Evolutionary conservation across 2,797 vertebrate species (phyloP), one percentile per base, ranked within the genome.

Genomic region (Semaprochilodus insignis): DNA sequence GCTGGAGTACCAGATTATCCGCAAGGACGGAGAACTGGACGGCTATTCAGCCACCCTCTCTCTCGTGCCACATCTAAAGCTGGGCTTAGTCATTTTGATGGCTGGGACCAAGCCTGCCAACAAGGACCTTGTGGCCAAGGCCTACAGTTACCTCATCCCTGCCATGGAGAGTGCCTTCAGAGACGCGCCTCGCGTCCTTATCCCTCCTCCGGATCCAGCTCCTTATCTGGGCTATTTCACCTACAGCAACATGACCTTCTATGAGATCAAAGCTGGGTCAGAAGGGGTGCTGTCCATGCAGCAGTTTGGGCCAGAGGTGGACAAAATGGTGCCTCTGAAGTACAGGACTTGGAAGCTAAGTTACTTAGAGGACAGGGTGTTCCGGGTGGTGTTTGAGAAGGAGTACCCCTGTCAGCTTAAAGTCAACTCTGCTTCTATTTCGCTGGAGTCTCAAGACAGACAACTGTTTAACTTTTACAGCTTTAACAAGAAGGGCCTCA

Each of bases 11-110:
- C 94, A 96, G 8, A 89, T 97, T 36, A 86, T 96, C 62, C 95
- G 95, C 82, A 99, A 99, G 87, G 97, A 98, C 0, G 97, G 97
- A 0, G 97, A 97, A 88, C 88, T 99, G 14, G 97, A 98, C 0
- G 96, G 97, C 2, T 99, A 96, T 8, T 95, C 96, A 0, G 96
- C 97, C 57, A 96, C 95, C 0, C 93, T 98, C 82, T 96, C 97
- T 4, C 87, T 98, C 36, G 90, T 98, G 66, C 97, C 97, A 1
- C 93, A 92, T 11, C 94, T 98, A 78, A 96, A 93, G 62, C 82
- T 98, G 78, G 96, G 96, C 66, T 91, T 99, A 66, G 94, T 96
- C 34, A 86, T 98, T 79, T 89, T 98, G 31, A 96, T 98, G 95
- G 94, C 96, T 0, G 97, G 97, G 17, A 93, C 94, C 10, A 93